Evolutionary conservation across 2,113 vertebrate genomes (phyloP).

Genomic region (Atlantisia rogersi): DNA sequence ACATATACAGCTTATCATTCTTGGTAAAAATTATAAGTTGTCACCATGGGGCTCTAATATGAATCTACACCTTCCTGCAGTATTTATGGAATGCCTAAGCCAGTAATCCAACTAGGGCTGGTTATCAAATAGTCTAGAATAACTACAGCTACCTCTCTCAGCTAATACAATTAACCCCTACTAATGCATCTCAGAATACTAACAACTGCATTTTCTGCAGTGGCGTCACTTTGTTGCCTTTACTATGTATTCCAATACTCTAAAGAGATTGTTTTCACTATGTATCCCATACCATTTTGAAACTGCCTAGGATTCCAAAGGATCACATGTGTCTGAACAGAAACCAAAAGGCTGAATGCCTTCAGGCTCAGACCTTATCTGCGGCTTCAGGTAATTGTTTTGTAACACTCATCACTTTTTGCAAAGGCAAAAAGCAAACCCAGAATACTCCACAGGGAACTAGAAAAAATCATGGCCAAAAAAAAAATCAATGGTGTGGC

Average conservation of each 20-base stretch:
- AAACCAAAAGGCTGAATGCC: neutral
- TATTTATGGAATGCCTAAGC: neutral
- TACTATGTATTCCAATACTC: neutral
- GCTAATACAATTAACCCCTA: neutral
- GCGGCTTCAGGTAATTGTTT: neutral
- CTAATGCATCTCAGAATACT: neutral
- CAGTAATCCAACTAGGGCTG: neutral
- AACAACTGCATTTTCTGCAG: neutral
- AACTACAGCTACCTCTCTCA: accelerated
- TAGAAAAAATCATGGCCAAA: neutral
- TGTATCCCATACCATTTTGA: neutral
- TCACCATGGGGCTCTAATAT: neutral
- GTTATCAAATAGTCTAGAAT: neutral
- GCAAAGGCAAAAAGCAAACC: neutral
- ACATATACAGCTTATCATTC: neutral
- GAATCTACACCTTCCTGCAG: neutral
- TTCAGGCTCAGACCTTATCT: neutral
- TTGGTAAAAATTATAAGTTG: neutral
- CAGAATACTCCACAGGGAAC: neutral
- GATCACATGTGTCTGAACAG: neutral
- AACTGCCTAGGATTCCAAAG: neutral
- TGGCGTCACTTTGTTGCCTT: neutral
- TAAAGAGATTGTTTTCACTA: neutral
- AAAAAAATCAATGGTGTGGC: neutral
- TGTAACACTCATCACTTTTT: neutral